These are phyloP conservation scores for Heliconius eleuchia DNA, from an alignment of 1,140 invertebrate genomes.

Conservation along the genomic window DNA sequence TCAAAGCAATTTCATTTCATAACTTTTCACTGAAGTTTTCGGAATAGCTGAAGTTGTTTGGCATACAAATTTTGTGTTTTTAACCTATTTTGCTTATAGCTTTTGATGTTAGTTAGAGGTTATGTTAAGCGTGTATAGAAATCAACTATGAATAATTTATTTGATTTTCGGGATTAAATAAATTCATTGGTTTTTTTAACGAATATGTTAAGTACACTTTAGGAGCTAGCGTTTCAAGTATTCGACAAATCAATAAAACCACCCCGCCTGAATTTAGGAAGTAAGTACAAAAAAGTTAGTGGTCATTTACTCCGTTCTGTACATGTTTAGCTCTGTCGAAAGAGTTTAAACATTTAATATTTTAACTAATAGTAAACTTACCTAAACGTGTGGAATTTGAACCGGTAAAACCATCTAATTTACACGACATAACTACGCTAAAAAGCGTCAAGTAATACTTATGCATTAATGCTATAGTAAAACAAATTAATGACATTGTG, in stretches of 20 bases:
- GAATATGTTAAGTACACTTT: too few species aligned
- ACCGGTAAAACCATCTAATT: not conserved
- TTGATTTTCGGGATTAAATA: not conserved
- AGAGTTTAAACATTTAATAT: not conserved
- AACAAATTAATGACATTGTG: not conserved
- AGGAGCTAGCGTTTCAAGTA: too few species aligned
- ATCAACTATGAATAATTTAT: not conserved
- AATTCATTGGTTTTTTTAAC: not conserved
- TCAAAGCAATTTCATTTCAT: conserved; percentile 6
- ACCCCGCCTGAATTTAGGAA: too few species aligned
- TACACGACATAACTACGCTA: not conserved
- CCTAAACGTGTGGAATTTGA: too few species aligned
- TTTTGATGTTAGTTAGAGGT: conserved; percentile 6
- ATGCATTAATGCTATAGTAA: not conserved
- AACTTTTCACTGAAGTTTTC: conserved; percentile 5
- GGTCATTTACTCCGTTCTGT: too few species aligned
- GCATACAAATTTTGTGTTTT: conserved; percentile 7
- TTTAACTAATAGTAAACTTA: too few species aligned
- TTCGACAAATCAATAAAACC: too few species aligned
- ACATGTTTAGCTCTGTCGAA: too few species aligned
- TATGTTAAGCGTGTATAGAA: not conserved
- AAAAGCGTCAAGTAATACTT: not conserved
- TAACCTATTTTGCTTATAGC: conserved; percentile 14
- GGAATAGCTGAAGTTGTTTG: not conserved
- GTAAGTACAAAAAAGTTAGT: too few species aligned